Base-by-base conservation (phyloP, 2,888 invertebrate genomes). In the Drosophila hamatofila region DNA sequence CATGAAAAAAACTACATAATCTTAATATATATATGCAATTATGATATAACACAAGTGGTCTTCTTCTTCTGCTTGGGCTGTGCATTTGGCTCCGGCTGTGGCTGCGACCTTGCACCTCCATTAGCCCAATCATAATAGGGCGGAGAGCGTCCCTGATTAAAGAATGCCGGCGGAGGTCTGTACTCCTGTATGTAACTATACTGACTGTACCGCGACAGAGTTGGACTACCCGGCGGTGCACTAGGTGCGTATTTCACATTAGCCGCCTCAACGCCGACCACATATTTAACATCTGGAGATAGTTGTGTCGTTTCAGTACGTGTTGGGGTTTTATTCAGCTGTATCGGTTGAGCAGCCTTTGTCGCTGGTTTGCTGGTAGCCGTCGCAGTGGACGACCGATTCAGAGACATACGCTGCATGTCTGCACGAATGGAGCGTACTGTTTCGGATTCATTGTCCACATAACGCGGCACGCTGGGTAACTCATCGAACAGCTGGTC, bases 401-500 rank as follows among this genome's bases (percentile, higher is more conserved):
- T 39, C 9, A 85, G 14, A 12, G 52, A 46, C 0, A 88, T 41
- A 9, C 44, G 30, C 18, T 57, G 55, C 37, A 88, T 23, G 48
- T 72, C 56, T 3, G 9, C 33, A 27, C 35, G 33, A 3, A 83
- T 27, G 12, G 56, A 58, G 7, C 57, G 69, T 16, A 72, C 52
- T 11, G 65, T 30, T 1, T 64, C 58, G 5, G 61, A 61, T 8
- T 62, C 35, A 5, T 44, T 12, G 7, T 80, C 49, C 37, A 68
- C 75, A 46, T 61, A 62, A 6, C 57, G 64, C 12, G 85, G 89
- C 30, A 88, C 82, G 18, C 42, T 62, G 11, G 85, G 89, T 48
- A 86, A 52, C 9, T 84, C 82, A 0, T 87, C 78, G 12, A 89
- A 73, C 9, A 85, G 18, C 27, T 61, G 41, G 1, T 88, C 89